Conservation (phyloP, 2,113 vertebrate genomes). For the Ranitomeya variabilis region DNA sequence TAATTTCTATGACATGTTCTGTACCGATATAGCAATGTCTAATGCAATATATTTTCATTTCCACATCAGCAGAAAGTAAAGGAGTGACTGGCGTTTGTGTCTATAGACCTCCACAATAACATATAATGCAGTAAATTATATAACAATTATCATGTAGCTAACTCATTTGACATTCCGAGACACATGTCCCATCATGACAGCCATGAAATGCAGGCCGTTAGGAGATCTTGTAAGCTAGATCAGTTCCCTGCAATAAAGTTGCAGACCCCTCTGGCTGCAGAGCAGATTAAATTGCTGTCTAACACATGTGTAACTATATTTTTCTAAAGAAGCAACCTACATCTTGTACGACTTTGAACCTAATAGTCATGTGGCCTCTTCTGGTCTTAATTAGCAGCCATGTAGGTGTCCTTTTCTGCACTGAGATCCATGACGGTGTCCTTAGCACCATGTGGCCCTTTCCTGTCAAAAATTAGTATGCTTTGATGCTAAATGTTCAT, state of each 20-base stretch:
- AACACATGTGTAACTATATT: neutral
- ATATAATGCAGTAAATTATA: neutral
- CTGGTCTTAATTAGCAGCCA: conserved; percentile 33
- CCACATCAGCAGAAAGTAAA: neutral
- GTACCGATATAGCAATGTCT: neutral
- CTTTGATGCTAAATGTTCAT: conserved; percentile 33
- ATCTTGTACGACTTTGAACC: conserved; percentile 20
- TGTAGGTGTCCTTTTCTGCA: conserved; percentile 1
- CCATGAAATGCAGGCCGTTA: neutral
- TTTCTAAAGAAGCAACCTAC: conserved; percentile 20
- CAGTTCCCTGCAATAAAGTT: conserved; percentile 1
- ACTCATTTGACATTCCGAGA: conserved; percentile 9
- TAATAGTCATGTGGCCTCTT: conserved; percentile 6
- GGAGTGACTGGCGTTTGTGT: neutral
- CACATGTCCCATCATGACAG: conserved; percentile 34
- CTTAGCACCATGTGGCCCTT: conserved; percentile 34
- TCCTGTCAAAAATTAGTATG: conserved; percentile 10
- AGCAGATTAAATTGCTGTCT: neutral
- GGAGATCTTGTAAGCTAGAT: conserved; percentile 12
- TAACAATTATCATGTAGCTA: conserved; percentile 22
- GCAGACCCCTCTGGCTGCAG: neutral
- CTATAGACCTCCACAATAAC: neutral
- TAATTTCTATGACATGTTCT: neutral
- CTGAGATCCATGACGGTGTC: neutral
- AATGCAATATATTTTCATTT: neutral